Percentiles rank a stretch among this genome's conserved stretches.
These are phyloP conservation scores for Archaeoteleia sp. DNA, from an alignment of 2,888 invertebrate genomes.

Conservation along the genomic window DNA sequence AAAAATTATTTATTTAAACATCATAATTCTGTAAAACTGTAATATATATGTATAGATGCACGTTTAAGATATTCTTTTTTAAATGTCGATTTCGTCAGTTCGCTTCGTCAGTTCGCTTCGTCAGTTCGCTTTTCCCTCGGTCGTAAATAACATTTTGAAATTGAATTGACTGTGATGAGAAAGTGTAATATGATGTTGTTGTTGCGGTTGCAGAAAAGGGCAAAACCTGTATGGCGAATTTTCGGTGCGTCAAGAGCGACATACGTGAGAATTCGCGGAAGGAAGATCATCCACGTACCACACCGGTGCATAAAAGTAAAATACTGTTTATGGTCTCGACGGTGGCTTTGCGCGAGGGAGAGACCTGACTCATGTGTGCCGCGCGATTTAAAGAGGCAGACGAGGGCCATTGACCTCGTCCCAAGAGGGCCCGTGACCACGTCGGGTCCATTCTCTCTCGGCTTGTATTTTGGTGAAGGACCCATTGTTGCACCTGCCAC, in stretches of 20 bases:
- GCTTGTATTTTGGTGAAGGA: constrained; percentile 58
- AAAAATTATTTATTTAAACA: too few species aligned
- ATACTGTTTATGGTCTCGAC: constrained; percentile 40
- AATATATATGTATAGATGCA: too few species aligned
- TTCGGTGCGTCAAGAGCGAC: constrained; percentile 39
- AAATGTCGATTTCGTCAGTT: too few species aligned
- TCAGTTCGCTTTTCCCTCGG: too few species aligned
- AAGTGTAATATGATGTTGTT: constrained; percentile 9
- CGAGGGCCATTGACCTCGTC: constrained; percentile 35
- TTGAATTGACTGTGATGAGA: constrained; percentile 23
- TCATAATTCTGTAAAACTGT: too few species aligned
- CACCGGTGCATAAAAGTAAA: constrained; percentile 43
- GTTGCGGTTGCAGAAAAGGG: constrained; percentile 14
- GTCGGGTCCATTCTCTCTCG: constrained; percentile 25
- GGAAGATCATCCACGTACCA: constrained; percentile 24
- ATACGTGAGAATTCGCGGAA: constrained; percentile 35
- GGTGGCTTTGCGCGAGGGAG: constrained; percentile 22
- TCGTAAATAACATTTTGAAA: constrained; percentile 16
- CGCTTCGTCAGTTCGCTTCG: too few species aligned
- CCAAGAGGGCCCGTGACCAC: constrained; percentile 23
- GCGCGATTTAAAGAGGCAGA: constrained; percentile 37
- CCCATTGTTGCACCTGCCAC: constrained; percentile 54
- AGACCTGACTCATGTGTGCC: constrained; percentile 35
- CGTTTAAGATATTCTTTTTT: too few species aligned
- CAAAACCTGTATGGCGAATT: constrained; percentile 16